Conservation (phyloP, 2,113 vertebrate species). For the Pipa parva region DNA sequence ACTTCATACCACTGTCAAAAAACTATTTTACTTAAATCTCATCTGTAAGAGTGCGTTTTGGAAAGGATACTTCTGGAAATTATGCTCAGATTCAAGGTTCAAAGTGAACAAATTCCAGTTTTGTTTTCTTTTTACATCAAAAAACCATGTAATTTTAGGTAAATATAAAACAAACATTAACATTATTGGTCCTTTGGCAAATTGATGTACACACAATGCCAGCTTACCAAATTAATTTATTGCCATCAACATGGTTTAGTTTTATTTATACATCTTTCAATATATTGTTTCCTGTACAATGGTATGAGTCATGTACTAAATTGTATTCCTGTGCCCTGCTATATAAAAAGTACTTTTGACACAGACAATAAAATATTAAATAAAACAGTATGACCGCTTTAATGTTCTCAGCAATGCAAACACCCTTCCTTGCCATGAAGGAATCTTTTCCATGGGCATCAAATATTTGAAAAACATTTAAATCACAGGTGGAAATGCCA, state of each 20-base stretch:
- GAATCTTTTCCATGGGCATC: neutral
- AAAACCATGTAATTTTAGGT: slow-evolving; percentile 43
- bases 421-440: slow-evolving; percentile 30
- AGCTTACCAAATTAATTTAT: slow-evolving; percentile 69
- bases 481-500: slow-evolving; percentile 38
- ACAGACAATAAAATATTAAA: slow-evolving; percentile 64
- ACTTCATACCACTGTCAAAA: too few relatives aligned
- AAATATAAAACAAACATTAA: slow-evolving; percentile 47
- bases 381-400: slow-evolving; percentile 57
- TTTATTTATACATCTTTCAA: slow-evolving; percentile 57
- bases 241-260: slow-evolving; percentile 68
- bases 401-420: slow-evolving; percentile 53
- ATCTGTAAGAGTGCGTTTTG: too few relatives aligned
- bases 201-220: slow-evolving; percentile 68
- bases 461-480: neutral
- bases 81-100: slow-evolving; percentile 47
- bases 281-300: slow-evolving; percentile 58
- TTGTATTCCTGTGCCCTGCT: slow-evolving; percentile 53
- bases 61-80: too few relatives aligned
- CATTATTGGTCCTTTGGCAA: slow-evolving; percentile 81
- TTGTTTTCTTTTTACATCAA: slow-evolving; percentile 61
- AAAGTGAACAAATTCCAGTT: slow-evolving; percentile 63
- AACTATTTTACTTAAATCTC: too few relatives aligned
- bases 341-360: slow-evolving; percentile 58
- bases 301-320: slow-evolving; percentile 48